phyloP scores from a whole-genome alignment of 2,888 invertebrate genomes.

The Melinaea menophilus region DNA sequence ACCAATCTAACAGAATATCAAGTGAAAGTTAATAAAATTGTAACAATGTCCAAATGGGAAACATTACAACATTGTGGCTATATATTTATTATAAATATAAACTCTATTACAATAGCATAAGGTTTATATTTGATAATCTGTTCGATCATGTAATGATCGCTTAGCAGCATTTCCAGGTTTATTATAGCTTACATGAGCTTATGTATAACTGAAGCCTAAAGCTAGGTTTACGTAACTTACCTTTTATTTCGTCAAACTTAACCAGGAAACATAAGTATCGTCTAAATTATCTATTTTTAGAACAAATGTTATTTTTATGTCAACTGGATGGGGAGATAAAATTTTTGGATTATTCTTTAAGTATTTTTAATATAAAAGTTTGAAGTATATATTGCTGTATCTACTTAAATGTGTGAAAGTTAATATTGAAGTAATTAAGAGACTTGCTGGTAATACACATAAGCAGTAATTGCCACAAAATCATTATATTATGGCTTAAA shows the following conservation, averaged over 20 bases:
- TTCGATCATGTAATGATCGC: conserved; percentile 18
- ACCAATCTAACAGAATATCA: conserved; percentile 32
- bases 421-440: too few relatives aligned
- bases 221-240: conserved; percentile 18
- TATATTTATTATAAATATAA: not conserved
- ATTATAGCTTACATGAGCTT: conserved; percentile 30
- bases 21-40: conserved; percentile 37
- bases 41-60: conserved; percentile 32
- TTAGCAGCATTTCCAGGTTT: conserved; percentile 31
- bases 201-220: conserved; percentile 23
- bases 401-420: too few relatives aligned
- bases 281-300: not conserved
- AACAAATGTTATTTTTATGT: not conserved
- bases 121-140: conserved; percentile 14
- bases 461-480: too few relatives aligned
- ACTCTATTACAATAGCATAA: conserved; percentile 3
- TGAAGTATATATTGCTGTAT: too few relatives aligned
- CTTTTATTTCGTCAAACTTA: conserved; percentile 4
- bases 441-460: too few relatives aligned
- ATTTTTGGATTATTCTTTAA: too few relatives aligned
- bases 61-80: conserved; percentile 24
- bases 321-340: too few relatives aligned
- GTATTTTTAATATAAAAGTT: too few relatives aligned
- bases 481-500: too few relatives aligned
- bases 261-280: not conserved